Evolutionary conservation across 2,113 vertebrate genomes (phyloP).

Genomic region (Calonectris borealis): DNA sequence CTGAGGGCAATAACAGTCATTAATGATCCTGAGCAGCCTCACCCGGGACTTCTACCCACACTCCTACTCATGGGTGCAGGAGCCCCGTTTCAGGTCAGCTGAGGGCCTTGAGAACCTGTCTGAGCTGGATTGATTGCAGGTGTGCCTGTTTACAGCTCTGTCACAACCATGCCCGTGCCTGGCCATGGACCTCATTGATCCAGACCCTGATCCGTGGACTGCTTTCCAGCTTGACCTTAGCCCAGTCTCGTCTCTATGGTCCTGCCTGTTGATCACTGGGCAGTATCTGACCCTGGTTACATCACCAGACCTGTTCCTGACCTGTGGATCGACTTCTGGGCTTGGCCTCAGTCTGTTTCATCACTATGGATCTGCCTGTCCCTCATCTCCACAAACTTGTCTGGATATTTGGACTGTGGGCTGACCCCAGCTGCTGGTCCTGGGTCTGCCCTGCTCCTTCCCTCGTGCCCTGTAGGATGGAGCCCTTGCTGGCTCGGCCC

Average conservation of each 20-base stretch:
- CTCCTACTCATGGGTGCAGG: accelerated
- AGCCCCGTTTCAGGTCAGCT: neutral
- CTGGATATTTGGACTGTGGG: neutral
- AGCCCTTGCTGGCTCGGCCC: neutral
- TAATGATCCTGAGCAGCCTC: neutral
- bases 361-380: neutral
- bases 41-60: neutral
- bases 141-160: constrained; percentile 36
- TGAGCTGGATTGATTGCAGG: neutral
- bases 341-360: neutral
- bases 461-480: neutral
- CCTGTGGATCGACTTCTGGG: neutral
- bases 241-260: neutral
- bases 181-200: constrained; percentile 44
- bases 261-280: neutral
- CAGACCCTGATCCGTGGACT: constrained; percentile 15
- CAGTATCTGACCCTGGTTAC: neutral
- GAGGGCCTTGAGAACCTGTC: constrained; percentile 15
- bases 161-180: constrained; percentile 2
- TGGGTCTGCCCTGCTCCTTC: neutral
- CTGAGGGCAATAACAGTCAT: neutral
- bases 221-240: constrained; percentile 8
- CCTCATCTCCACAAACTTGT: neutral
- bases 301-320: neutral
- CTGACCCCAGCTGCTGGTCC: neutral